Evolutionary conservation across 2,888 invertebrate genomes (phyloP).

Genomic region (Tineola bisselliella): DNA sequence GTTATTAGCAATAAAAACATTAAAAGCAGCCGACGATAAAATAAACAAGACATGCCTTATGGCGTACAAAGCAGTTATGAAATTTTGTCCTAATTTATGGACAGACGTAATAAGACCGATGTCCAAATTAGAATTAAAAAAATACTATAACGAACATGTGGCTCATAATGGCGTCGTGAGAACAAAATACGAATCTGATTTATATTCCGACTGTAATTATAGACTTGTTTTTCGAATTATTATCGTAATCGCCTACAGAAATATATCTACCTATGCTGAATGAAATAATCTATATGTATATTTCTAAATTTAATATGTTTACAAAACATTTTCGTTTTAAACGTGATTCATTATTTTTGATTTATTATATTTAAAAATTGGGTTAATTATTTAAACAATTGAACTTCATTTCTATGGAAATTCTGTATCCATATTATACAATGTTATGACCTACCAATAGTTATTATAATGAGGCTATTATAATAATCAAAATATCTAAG

Average conservation of each 20-base stretch:
- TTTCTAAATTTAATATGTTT: too few species aligned
- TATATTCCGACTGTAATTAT: neutral
- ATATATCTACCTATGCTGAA: too few species aligned
- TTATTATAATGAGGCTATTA: neutral
- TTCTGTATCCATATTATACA: too few species aligned
- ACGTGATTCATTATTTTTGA: too few species aligned
- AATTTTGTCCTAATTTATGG: slow-evolving; percentile 55
- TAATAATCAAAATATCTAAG: neutral
- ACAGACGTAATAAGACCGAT: slow-evolving; percentile 29
- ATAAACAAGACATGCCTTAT: slow-evolving; percentile 54
- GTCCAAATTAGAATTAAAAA: slow-evolving; percentile 10
- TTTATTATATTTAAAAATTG: too few species aligned
- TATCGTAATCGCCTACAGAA: neutral
- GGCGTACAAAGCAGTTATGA: slow-evolving; percentile 42
- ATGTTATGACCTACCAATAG: too few species aligned
- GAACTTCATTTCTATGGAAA: too few species aligned
- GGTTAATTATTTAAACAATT: too few species aligned
- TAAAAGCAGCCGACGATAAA: slow-evolving; percentile 18
- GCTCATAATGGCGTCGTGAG: slow-evolving; percentile 34
- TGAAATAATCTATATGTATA: too few species aligned
- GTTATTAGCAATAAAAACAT: slow-evolving; percentile 14
- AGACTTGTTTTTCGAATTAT: neutral
- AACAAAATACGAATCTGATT: slow-evolving; percentile 42
- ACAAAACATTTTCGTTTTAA: too few species aligned
- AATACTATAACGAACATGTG: slow-evolving; percentile 9